Conservation (phyloP, 2,888 invertebrate genomes). For the Erebia ligea region DNA sequence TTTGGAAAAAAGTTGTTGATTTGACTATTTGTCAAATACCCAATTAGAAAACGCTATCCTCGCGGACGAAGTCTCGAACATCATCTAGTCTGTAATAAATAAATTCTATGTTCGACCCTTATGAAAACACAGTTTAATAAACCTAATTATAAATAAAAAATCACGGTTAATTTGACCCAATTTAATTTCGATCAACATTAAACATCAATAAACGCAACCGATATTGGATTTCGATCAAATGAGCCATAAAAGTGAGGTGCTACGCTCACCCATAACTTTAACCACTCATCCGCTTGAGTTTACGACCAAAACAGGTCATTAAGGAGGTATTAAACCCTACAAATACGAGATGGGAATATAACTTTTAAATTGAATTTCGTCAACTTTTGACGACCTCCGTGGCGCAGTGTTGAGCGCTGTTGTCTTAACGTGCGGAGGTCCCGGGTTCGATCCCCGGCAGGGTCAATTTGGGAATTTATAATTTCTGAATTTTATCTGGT, state of each 20-base stretch:
- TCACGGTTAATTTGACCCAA: background rate
- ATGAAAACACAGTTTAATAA: background rate
- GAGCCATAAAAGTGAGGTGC: constrained; percentile 36
- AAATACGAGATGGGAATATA: constrained; percentile 41
- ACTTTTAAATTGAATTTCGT: constrained; percentile 11
- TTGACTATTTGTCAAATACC: too few species aligned
- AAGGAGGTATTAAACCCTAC: constrained; percentile 48
- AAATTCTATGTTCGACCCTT: too few species aligned
- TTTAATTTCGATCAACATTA: constrained; percentile 15
- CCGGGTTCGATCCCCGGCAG: too few species aligned
- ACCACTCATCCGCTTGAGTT: constrained; percentile 39
- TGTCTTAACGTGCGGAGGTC: too few species aligned
- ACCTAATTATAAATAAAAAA: background rate
- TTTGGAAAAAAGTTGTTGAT: too few species aligned
- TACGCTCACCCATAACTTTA: constrained; percentile 38
- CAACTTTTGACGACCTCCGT: too few species aligned
- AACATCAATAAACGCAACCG: constrained; percentile 30
- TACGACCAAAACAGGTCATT: constrained; percentile 45
- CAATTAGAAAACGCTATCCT: too few species aligned
- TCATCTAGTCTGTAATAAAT: too few species aligned
- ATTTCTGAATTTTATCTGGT: too few species aligned
- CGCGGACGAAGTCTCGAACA: too few species aligned
- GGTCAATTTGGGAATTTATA: too few species aligned
- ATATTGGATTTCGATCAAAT: constrained; percentile 38
- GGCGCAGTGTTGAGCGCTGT: too few species aligned